Percentiles rank a stretch among this genome's conserved stretches.
Evolutionary conservation across 1,140 invertebrate genomes (phyloP).

Genomic region (Onthophagus taurus): DNA sequence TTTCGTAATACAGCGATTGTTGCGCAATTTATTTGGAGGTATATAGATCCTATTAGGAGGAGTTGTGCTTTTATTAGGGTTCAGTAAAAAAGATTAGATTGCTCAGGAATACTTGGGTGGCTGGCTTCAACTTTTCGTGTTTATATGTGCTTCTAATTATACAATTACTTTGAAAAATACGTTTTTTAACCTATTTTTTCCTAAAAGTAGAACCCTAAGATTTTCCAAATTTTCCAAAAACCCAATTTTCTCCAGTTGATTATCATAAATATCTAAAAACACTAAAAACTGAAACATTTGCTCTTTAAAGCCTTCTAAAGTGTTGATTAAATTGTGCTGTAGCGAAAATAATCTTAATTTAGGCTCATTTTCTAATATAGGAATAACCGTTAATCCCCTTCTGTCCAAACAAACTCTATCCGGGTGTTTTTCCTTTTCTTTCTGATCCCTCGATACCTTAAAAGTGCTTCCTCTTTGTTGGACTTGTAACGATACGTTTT

Average conservation of each 20-base stretch:
- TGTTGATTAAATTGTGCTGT: constrained; percentile 81
- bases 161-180: no score
- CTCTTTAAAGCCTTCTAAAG: constrained; percentile 53
- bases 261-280: constrained; percentile 89
- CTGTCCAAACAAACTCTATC: constrained; percentile 70
- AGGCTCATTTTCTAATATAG: constrained; percentile 66
- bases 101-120: no score
- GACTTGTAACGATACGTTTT: constrained; percentile 24
- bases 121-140: no score
- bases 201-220: constrained; percentile 75
- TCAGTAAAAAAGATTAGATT: no score
- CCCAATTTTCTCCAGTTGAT: constrained; percentile 79
- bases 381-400: constrained; percentile 63
- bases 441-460: constrained; percentile 51
- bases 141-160: no score
- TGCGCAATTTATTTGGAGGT: no score
- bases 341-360: constrained; percentile 74
- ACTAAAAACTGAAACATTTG: constrained; percentile 65
- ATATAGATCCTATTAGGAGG: no score
- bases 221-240: constrained; percentile 64
- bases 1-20: no score
- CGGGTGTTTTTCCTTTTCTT: constrained; percentile 63
- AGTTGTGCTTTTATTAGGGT: no score
- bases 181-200: constrained; percentile 75
- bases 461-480: constrained; percentile 40